phyloP scores from a whole-genome alignment of 2,888 invertebrate genomes.

The Stenurella melanura region DNA sequence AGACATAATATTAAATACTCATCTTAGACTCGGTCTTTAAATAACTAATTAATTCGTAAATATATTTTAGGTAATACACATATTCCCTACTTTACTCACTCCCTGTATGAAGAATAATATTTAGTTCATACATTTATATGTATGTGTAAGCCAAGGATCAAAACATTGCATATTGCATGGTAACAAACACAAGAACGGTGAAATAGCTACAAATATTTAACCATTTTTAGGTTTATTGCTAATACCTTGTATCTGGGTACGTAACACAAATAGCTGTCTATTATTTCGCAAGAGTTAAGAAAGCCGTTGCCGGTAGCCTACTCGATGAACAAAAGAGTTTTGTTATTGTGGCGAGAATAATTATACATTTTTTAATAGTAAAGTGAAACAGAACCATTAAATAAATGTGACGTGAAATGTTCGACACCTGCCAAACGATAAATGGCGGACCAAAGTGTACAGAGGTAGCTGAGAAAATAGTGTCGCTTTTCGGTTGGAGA shows the following conservation, averaged over 20 bases:
- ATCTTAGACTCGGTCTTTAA: no score
- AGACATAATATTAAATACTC: no score
- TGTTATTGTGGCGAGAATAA: slow-evolving; percentile 1
- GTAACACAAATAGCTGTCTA: slow-evolving; percentile 17
- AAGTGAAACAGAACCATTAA: slow-evolving; percentile 33
- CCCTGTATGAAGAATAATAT: background rate
- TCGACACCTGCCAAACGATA: slow-evolving; percentile 67
- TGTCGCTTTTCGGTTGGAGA: slow-evolving; percentile 86
- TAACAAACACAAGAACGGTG: background rate
- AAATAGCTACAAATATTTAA: slow-evolving; percentile 17
- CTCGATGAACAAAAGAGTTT: slow-evolving; percentile 5
- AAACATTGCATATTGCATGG: slow-evolving; percentile 14
- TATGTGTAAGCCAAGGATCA: slow-evolving; percentile 5
- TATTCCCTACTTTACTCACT: background rate
- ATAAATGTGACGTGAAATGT: slow-evolving; percentile 66
- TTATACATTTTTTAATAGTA: background rate
- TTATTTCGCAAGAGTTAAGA: slow-evolving; percentile 19
- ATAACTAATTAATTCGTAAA: no score
- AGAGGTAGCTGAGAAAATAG: slow-evolving; percentile 85
- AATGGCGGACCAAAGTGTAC: slow-evolving; percentile 78
- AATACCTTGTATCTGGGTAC: slow-evolving; percentile 2
- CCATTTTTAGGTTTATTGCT: slow-evolving; percentile 24
- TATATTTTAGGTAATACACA: background rate
- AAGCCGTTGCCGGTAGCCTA: slow-evolving; percentile 2
- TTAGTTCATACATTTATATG: background rate